Evolutionary conservation across 2,888 invertebrate species (phyloP).

Genomic region (Phymatocera aterrima): DNA sequence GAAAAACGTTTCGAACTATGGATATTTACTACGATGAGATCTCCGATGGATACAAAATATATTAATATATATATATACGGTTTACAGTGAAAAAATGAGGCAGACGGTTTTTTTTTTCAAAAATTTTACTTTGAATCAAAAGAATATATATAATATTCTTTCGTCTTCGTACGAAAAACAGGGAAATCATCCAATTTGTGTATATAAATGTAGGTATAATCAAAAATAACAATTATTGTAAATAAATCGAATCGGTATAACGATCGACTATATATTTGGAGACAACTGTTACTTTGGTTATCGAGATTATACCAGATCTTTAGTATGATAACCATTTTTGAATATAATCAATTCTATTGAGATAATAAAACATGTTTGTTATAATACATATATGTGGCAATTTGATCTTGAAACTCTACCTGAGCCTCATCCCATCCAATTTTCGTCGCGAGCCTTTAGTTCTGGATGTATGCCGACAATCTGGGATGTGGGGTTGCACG

Average conservation of each 20-base stretch:
- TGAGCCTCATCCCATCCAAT: neutral
- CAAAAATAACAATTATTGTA: slow-evolving; percentile 1
- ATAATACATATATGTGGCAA: slow-evolving; percentile 1
- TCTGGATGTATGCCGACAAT: too few relatives aligned
- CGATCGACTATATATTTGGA: slow-evolving; percentile 11
- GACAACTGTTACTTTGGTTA: neutral
- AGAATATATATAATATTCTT: neutral
- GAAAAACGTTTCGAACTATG: too few relatives aligned
- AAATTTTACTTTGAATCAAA: too few relatives aligned
- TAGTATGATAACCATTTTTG: slow-evolving; percentile 5
- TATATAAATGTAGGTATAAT: slow-evolving; percentile 6
- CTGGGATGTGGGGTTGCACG: too few relatives aligned
- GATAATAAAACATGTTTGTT: slow-evolving; percentile 36
- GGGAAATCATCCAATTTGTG: slow-evolving; percentile 1
- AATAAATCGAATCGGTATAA: slow-evolving; percentile 2
- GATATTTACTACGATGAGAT: too few relatives aligned
- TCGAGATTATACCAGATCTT: slow-evolving; percentile 12
- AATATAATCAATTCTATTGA: slow-evolving; percentile 5
- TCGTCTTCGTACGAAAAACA: neutral
- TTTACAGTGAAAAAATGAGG: too few relatives aligned
- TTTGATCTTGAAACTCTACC: neutral
- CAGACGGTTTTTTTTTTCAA: too few relatives aligned
- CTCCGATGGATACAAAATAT: too few relatives aligned
- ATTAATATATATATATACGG: too few relatives aligned
- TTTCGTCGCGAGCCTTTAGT: too few relatives aligned